Evolutionary conservation across 2,888 invertebrate species (phyloP).

Genomic region (Pandemis corylana): DNA sequence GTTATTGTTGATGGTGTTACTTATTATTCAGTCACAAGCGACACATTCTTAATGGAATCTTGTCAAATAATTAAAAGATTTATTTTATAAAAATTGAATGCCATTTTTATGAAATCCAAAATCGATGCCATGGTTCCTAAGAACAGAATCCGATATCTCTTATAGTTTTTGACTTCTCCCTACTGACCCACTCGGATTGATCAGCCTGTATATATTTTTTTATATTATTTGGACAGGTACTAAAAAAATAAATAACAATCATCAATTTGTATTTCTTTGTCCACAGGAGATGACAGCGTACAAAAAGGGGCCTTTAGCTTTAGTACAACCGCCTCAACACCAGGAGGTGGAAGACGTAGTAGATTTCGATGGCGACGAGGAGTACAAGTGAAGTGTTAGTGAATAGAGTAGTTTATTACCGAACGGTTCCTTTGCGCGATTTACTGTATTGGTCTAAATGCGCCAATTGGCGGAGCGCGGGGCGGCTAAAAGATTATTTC

Average conservation of each 20-base stretch:
- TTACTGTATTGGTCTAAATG: not conserved
- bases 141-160: no score
- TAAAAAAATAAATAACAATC: not conserved
- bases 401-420: slow-evolving; percentile 20
- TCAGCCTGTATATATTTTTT: no score
- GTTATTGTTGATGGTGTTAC: no score
- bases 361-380: slow-evolving; percentile 87
- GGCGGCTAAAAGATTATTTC: not conserved
- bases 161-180: no score
- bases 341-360: slow-evolving; percentile 85
- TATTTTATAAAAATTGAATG: no score
- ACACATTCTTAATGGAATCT: no score
- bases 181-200: no score
- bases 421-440: slow-evolving; percentile 30
- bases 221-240: no score
- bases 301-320: slow-evolving; percentile 88
- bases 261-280: slow-evolving; percentile 1
- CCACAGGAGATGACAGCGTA: slow-evolving; percentile 94
- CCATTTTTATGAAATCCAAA: no score
- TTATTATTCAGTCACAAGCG: no score
- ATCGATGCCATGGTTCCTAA: no score
- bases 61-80: no score
- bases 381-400: slow-evolving; percentile 77
- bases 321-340: slow-evolving; percentile 68
- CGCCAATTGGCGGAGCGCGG: slow-evolving; percentile 8